Evolutionary conservation across 1,140 invertebrate genomes (phyloP).

Genomic region (Steinernema khuongi): DNA sequence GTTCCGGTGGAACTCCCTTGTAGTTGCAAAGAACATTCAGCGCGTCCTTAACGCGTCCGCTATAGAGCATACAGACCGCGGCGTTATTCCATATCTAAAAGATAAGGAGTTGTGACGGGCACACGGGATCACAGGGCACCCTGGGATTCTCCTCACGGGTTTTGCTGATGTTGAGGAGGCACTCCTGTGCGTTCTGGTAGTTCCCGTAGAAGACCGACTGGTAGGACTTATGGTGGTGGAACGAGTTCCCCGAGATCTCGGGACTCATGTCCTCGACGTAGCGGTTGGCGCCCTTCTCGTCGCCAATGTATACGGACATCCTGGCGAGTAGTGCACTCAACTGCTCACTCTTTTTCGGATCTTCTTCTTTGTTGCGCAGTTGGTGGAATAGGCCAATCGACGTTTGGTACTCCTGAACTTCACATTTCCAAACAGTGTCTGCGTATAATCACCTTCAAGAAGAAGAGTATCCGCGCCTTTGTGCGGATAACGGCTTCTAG

Average conservation of each 20-base stretch:
- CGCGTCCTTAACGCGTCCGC: not conserved
- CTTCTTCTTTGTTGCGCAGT: not conserved
- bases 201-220: not conserved
- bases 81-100: not conserved
- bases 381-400: not conserved
- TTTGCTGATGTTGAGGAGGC: not conserved
- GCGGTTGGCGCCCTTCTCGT: not conserved
- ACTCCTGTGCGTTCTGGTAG: not conserved
- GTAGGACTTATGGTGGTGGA: not conserved
- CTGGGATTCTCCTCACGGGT: slow-evolving; percentile 2
- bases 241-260: not conserved
- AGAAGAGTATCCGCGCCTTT: not conserved
- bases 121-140: not conserved
- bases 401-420: not conserved
- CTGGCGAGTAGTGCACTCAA: not conserved
- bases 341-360: not conserved
- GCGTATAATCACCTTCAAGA: not conserved
- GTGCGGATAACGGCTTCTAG: not conserved
- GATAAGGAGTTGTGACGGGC: not conserved
- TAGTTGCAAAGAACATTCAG: not conserved
- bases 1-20: not conserved
- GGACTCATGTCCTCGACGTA: not conserved
- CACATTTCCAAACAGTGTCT: not conserved
- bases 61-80: slow-evolving; percentile 3
- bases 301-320: not conserved